A percentile compares a stretch with the other conserved stretches of the same genome.
phyloP scores from a whole-genome alignment of 2,888 invertebrate species.

The Tinea pellionella region DNA sequence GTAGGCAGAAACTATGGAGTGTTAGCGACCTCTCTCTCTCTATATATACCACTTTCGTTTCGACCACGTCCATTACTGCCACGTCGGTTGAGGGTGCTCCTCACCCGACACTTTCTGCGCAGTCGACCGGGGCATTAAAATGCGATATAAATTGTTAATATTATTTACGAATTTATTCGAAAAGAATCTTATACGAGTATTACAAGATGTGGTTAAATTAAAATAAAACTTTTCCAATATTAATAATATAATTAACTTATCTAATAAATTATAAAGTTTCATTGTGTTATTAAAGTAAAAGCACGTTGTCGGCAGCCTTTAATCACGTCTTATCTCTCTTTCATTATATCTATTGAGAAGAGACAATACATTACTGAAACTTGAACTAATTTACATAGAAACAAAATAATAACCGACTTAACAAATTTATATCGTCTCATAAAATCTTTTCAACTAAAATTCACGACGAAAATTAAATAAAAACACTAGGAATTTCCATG shows the following conservation, averaged over 20 bases:
- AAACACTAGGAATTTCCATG: too few relatives aligned
- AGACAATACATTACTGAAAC: neutral
- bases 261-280: conserved; percentile 1
- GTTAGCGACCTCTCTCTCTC: too few relatives aligned
- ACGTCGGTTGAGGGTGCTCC: too few relatives aligned
- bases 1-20: too few relatives aligned
- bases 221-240: neutral
- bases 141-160: conserved; percentile 19
- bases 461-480: too few relatives aligned
- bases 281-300: neutral
- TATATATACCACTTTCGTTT: too few relatives aligned
- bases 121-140: too few relatives aligned
- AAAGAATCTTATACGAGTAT: too few relatives aligned
- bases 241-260: neutral
- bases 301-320: neutral
- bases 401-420: neutral
- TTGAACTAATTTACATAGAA: neutral
- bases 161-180: too few relatives aligned
- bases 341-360: neutral
- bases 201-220: neutral
- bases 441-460: neutral
- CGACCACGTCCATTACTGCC: too few relatives aligned
- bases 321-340: neutral
- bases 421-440: neutral
- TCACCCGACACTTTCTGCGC: too few relatives aligned